These are phyloP conservation scores for Antheraea pernyi DNA, from an alignment of 1,140 invertebrate genomes.

Conservation along the genomic window DNA sequence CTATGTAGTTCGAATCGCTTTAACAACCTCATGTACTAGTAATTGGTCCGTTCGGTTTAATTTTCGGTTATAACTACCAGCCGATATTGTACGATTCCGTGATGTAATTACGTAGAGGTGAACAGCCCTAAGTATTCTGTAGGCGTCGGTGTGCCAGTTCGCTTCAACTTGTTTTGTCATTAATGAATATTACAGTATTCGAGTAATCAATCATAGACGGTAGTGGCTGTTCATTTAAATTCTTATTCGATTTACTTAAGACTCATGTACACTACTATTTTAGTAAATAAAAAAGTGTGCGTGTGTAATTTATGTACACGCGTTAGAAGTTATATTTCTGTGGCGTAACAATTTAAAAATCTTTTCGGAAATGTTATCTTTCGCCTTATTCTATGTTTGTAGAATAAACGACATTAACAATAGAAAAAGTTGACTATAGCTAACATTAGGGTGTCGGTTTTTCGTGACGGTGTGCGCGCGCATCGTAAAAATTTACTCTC, in stretches of 20 bases:
- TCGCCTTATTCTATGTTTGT: too few relatives aligned
- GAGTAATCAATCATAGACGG: background rate
- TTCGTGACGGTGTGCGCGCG: too few relatives aligned
- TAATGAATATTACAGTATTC: background rate
- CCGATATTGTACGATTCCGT: background rate
- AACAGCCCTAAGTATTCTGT: background rate
- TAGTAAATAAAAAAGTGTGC: too few relatives aligned
- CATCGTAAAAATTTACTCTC: too few relatives aligned
- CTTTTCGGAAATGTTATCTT: too few relatives aligned
- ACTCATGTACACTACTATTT: too few relatives aligned
- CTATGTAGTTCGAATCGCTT: background rate
- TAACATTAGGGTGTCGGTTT: too few relatives aligned
- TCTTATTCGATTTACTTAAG: background rate
- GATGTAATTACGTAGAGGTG: background rate
- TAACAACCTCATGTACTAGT: background rate
- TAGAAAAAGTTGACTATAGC: too few relatives aligned
- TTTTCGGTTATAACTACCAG: background rate
- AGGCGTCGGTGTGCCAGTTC: background rate
- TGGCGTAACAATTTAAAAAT: too few relatives aligned
- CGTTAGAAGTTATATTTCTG: too few relatives aligned
- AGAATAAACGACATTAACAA: too few relatives aligned
- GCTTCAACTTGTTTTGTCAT: background rate
- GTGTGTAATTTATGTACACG: too few relatives aligned
- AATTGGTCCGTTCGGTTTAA: background rate
- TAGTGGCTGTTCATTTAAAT: background rate